Evolutionary conservation across 2,113 vertebrate species (phyloP).

Genomic region (Tachysurus vachellii): DNA sequence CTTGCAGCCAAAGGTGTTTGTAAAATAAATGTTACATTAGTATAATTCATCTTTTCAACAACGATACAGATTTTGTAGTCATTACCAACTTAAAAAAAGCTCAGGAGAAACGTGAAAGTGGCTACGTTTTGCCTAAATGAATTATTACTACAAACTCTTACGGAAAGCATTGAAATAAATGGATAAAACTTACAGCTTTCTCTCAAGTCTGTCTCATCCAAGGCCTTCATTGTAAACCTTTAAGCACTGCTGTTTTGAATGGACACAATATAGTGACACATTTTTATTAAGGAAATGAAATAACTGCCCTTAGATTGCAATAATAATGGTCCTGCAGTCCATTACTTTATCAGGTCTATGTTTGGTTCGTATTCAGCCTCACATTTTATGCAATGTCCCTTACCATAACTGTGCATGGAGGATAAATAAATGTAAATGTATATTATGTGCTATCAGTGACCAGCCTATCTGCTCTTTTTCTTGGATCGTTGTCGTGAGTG

Average conservation of each 20-base stretch:
- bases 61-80: background rate
- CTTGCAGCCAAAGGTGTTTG: background rate
- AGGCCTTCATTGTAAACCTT: background rate
- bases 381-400: background rate
- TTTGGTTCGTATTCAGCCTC: no score
- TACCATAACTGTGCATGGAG: background rate
- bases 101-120: background rate
- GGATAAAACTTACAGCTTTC: background rate
- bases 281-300: background rate
- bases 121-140: background rate
- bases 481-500: constrained; percentile 7
- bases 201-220: background rate
- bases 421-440: constrained; percentile 5
- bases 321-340: no score
- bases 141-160: background rate
- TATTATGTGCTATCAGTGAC: background rate
- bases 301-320: background rate
- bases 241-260: background rate
- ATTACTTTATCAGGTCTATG: background rate
- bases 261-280: background rate
- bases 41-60: background rate
- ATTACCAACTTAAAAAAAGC: background rate
- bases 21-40: background rate
- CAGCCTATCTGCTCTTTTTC: background rate
- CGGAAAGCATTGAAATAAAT: background rate